Conservation (phyloP, 2,113 vertebrate species). For the Mustela lutreola region DNA sequence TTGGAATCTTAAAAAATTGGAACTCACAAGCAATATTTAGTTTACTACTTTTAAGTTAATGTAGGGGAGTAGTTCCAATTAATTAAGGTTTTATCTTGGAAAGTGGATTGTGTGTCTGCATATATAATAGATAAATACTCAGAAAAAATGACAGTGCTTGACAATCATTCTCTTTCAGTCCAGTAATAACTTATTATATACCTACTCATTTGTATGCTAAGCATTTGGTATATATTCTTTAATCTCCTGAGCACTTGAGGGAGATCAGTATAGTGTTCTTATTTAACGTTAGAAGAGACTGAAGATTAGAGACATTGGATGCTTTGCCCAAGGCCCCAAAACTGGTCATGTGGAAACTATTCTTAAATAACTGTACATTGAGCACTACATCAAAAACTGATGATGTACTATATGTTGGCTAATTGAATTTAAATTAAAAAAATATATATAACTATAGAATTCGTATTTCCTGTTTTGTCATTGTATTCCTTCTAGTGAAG, state of each 20-base stretch:
- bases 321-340: background rate
- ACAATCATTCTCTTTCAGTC: background rate
- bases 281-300: slow-evolving; percentile 11
- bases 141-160: background rate
- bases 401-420: background rate
- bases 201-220: background rate
- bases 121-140: background rate
- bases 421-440: background rate
- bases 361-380: background rate
- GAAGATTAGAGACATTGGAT: background rate
- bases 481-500: background rate
- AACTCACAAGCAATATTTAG: slow-evolving; percentile 48
- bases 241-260: background rate
- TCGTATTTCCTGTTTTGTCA: background rate
- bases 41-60: slow-evolving; percentile 4
- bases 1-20: background rate
- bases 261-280: background rate
- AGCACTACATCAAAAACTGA: background rate
- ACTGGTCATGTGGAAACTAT: background rate
- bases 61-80: background rate
- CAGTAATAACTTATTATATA: background rate
- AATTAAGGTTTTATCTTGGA: slow-evolving; percentile 19
- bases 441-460: background rate
- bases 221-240: slow-evolving; percentile 2
- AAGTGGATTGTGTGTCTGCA: background rate